phyloP scores from a whole-genome alignment of 2,797 vertebrate species.

The Enteromius trimaculatus region DNA sequence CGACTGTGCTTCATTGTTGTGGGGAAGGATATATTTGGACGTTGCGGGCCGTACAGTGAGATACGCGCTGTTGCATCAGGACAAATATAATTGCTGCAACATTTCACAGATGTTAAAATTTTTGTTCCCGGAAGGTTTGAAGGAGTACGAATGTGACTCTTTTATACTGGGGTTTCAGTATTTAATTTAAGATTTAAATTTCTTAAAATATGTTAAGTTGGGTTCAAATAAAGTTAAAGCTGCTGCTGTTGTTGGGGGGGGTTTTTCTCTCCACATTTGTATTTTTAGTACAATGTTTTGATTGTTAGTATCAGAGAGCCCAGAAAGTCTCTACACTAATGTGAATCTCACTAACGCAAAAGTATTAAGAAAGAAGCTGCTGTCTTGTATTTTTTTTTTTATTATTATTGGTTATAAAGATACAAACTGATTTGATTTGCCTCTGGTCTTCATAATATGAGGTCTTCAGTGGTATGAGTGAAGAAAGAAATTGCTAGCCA shows the following conservation, averaged over 20 bases:
- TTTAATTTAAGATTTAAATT: neutral
- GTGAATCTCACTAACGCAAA: neutral
- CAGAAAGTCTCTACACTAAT: neutral
- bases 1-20: conserved; percentile 71
- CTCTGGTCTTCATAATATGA: neutral
- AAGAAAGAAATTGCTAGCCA: neutral
- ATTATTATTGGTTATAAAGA: neutral
- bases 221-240: conserved; percentile 26
- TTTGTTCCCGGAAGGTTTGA: neutral
- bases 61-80: conserved; percentile 34
- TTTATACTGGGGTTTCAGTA: neutral
- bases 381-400: neutral
- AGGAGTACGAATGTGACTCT: neutral
- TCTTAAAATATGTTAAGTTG: neutral
- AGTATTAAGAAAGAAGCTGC: neutral
- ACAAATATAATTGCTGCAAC: conserved; percentile 22
- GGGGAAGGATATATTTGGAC: conserved; percentile 60
- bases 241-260: neutral
- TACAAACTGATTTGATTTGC: neutral
- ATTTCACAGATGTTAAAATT: neutral
- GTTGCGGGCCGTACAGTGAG: conserved; percentile 64
- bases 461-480: neutral
- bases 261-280: neutral
- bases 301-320: too few relatives aligned
- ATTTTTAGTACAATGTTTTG: neutral